These are phyloP conservation scores for Rhyacophila brunnea DNA, from an alignment of 1,140 invertebrate genomes.

Conservation along the genomic window DNA sequence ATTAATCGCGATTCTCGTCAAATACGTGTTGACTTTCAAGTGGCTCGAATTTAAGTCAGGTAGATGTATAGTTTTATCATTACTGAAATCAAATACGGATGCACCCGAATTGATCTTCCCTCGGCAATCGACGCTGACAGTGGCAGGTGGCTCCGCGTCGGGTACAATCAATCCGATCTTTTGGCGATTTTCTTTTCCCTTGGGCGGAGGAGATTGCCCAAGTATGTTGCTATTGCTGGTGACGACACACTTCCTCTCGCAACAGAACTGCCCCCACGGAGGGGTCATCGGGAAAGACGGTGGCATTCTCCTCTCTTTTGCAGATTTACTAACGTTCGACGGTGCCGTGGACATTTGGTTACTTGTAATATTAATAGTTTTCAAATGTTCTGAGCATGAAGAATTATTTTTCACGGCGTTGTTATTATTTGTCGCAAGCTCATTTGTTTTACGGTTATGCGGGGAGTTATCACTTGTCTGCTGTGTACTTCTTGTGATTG, in stretches of 20 bases:
- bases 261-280: constrained; percentile 31
- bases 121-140: constrained; percentile 23
- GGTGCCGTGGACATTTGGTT: background rate
- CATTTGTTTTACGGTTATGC: too few relatives aligned
- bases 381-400: background rate
- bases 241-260: constrained; percentile 32
- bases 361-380: background rate
- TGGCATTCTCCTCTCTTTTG: constrained; percentile 9
- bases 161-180: constrained; percentile 5
- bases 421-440: too few relatives aligned
- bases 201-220: constrained; percentile 12
- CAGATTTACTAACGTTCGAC: background rate
- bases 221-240: constrained; percentile 1
- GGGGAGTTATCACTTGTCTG: too few relatives aligned
- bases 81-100: constrained; percentile 23
- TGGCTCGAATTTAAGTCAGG: constrained; percentile 44
- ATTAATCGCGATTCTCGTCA: constrained; percentile 45
- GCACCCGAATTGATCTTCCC: constrained; percentile 29
- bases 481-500: too few relatives aligned
- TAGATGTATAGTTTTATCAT: constrained; percentile 29
- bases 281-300: constrained; percentile 14
- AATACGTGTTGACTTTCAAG: constrained; percentile 44
- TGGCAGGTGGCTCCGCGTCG: constrained; percentile 18
- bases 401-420: constrained; percentile 2
- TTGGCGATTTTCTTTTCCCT: constrained; percentile 21